Evolutionary conservation across 2,113 vertebrate genomes (phyloP), one percentile per base, ranked within the genome.

Genomic region (Lepus americanus): DNA sequence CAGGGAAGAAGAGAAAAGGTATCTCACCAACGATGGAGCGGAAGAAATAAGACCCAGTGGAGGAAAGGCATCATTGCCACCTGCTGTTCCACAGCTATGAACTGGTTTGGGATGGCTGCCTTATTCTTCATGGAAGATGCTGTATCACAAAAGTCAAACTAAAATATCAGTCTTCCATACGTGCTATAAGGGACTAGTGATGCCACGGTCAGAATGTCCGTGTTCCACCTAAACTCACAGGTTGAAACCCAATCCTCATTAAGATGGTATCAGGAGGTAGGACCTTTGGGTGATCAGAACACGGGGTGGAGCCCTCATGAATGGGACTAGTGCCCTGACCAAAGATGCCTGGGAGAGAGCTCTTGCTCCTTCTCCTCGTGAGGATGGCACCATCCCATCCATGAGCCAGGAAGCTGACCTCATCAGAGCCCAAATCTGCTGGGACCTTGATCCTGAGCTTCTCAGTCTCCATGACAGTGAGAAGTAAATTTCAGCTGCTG

Each of bases 1-100:
- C 36, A 95, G 89, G 93, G 64, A 29, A 86, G 36, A 94, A 86
- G 79, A 95, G 85, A 88, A 64, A 70, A 13, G 79, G 53, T 2
- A 2, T 63, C 93, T 94, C 61, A 95, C 59, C 7, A 25, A 1
- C 53, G 25, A 36, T 0, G 1, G n/a, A n/a, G n/a, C 51, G 12
- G 14, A 22, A 74, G 55, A 22, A 14, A 25, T 44, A 12, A 73
- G 36, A 29, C 59, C 7, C 7, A 7, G 1, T 13, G 7, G 63
- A 27, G 23, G 31, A 9, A 12, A 10, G n/a, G 4, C 12, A 31
- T 31, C n/a, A 29, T 64, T 23, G 44, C 59, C 64, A 2, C 63
- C 1, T 17, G 59, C 14, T 29, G 13, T 2, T 66, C 20, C 10
- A 8, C 0, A 9, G 13, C 14, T 67, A 3, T 29, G 55, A 44